phyloP scores from a whole-genome alignment of 2,888 invertebrate genomes.

The Oscheius sp. region DNA sequence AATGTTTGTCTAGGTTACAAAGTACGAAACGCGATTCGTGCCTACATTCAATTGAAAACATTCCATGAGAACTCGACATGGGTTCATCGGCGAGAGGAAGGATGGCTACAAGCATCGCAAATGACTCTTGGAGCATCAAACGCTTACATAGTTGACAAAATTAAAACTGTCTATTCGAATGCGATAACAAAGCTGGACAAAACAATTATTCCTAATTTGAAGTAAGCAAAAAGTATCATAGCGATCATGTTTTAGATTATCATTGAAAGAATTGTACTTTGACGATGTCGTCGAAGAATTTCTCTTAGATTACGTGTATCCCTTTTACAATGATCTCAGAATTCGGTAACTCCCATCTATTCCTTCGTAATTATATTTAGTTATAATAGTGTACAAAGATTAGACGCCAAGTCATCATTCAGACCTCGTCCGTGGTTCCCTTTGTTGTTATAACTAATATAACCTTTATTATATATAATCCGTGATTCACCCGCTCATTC shows the following conservation, averaged over 20 bases:
- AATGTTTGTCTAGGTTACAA: conserved; percentile 35
- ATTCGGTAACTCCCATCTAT: conserved; percentile 28
- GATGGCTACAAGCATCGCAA: conserved; percentile 47
- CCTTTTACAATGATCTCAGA: conserved; percentile 41
- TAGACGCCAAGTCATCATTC: conserved; percentile 36
- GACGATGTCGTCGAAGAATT: conserved; percentile 45
- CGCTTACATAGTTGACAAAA: conserved; percentile 45
- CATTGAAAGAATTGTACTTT: conserved; percentile 41
- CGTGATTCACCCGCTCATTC: conserved; percentile 13
- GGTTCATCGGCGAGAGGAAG: conserved; percentile 54
- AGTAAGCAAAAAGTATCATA: background rate
- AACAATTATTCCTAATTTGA: conserved; percentile 24
- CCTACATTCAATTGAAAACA: conserved; percentile 40
- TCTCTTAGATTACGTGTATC: conserved; percentile 37
- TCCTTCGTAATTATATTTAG: conserved; percentile 22
- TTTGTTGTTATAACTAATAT: background rate
- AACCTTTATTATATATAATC: conserved; percentile 5
- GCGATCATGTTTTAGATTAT: conserved; percentile 12
- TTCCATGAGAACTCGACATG: conserved; percentile 53
- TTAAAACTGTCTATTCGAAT: conserved; percentile 40
- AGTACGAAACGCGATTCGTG: conserved; percentile 45
- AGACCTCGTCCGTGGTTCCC: conserved; percentile 46
- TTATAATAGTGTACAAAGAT: conserved; percentile 31
- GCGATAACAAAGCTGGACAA: conserved; percentile 44
- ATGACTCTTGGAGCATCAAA: conserved; percentile 42